Base-by-base conservation (phyloP, 2,888 invertebrate genomes). In the Conchocele bisecta region DNA sequence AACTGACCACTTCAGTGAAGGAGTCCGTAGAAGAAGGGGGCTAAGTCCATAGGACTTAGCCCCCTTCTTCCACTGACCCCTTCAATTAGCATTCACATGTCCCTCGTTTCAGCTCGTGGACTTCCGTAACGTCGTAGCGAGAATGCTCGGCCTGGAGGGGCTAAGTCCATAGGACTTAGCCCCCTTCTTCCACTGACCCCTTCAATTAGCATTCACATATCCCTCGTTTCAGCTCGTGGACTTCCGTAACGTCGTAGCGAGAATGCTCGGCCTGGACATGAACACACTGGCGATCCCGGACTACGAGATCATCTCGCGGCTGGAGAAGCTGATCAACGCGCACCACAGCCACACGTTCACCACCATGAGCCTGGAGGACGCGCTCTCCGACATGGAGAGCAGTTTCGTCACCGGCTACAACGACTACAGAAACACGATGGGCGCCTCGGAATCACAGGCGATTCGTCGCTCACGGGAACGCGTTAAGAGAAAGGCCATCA, bases 141-240 rank as follows among this genome's bases (percentile, higher is more conserved):
- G 91, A 22, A 92, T 92, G 91, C 83, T 92, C 44, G 91, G 91
- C 5, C 82, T 92, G 26, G 90, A 91, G n/a, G n/a, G n/a, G n/a
- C n/a, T n/a, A n/a, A n/a, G n/a, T n/a, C n/a, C n/a, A n/a, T n/a
- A n/a, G n/a, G n/a, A n/a, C n/a, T n/a, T n/a, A n/a, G n/a, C n/a
- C n/a, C n/a, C n/a, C n/a, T n/a, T n/a, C n/a, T n/a, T n/a, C n/a
- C n/a, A n/a, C n/a, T n/a, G n/a, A n/a, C n/a, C n/a, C n/a, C n/a
- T n/a, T n/a, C n/a, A n/a, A n/a, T n/a, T n/a, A n/a, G n/a, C n/a
- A n/a, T n/a, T n/a, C n/a, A n/a, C n/a, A n/a, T n/a, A n/a, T n/a
- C n/a, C n/a, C n/a, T 20, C 41, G 15, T 85, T 84, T 2, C 83
- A 91, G 91, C 81, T 92, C 57, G 64, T 91, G 41, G 92, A 92